Conservation (phyloP, 1,140 invertebrate genomes). For the Sminthurides bifidus region DNA sequence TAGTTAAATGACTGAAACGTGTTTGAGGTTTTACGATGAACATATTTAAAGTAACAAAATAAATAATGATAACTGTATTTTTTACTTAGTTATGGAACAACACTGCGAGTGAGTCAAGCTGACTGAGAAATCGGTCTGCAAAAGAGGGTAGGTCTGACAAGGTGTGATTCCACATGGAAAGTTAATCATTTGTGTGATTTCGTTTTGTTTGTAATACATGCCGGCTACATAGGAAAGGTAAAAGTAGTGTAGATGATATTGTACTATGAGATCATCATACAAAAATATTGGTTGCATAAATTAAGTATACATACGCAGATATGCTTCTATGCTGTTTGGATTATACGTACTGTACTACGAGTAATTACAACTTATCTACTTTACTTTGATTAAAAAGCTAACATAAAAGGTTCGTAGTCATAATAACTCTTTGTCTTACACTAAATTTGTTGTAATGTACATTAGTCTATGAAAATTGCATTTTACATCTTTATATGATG, state of each 20-base stretch:
- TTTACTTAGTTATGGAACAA: neutral
- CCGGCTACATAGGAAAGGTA: neutral
- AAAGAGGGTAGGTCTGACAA: neutral
- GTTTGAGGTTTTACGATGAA: neutral
- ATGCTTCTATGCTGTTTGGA: too few species aligned
- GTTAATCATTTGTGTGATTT: neutral
- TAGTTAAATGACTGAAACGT: too few species aligned
- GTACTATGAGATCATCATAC: constrained; percentile 7
- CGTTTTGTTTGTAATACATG: neutral
- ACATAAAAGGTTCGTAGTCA: too few species aligned
- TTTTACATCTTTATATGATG: too few species aligned
- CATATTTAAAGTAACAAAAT: neutral
- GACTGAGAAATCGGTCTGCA: neutral
- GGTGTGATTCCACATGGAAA: neutral
- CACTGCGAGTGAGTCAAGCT: neutral
- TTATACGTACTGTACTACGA: too few species aligned
- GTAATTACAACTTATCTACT: too few species aligned
- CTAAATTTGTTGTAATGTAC: too few species aligned
- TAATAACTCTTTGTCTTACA: too few species aligned
- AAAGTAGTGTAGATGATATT: neutral
- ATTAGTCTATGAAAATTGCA: neutral
- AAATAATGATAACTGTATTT: neutral
- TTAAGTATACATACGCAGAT: neutral
- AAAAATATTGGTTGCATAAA: constrained; percentile 3
- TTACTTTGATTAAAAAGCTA: neutral